These are phyloP conservation scores for Morinoia aosen DNA, from an alignment of 2,888 invertebrate species.

Conservation along the genomic window DNA sequence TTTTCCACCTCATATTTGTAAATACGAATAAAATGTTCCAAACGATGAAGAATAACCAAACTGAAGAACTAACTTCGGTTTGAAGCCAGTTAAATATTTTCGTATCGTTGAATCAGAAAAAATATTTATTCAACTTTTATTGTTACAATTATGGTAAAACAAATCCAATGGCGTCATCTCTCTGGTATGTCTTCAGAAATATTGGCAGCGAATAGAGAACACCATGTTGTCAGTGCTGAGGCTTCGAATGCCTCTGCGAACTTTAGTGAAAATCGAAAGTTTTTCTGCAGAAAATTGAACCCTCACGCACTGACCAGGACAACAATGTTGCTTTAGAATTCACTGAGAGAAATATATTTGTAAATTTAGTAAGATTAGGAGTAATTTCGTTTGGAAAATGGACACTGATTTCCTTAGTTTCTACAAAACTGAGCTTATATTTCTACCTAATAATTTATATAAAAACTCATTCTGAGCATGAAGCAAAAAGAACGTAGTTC, in stretches of 20 bases:
- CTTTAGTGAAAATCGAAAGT: too few species aligned
- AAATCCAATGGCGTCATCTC: not conserved
- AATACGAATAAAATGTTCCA: not conserved
- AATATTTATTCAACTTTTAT: not conserved
- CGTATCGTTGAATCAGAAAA: not conserved
- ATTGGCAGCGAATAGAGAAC: too few species aligned
- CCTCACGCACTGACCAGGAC: not conserved
- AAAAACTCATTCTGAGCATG: not conserved
- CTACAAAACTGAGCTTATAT: not conserved
- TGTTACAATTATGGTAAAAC: not conserved
- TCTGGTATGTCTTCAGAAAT: not conserved
- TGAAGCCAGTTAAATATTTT: not conserved
- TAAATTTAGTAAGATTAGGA: not conserved
- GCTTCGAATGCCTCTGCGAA: too few species aligned
- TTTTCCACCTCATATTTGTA: not conserved
- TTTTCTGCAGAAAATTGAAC: not conserved
- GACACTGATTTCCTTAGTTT: not conserved
- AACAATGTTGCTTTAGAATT: not conserved
- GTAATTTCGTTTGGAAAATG: not conserved
- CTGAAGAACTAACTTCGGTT: not conserved
- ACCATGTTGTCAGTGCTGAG: too few species aligned
- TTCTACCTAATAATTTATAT: not conserved
- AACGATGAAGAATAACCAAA: not conserved
- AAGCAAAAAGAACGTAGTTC: not conserved
- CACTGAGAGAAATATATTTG: not conserved